Conservation (phyloP, 2,797 vertebrate species). For the Orientallactaga sibirica region DNA sequence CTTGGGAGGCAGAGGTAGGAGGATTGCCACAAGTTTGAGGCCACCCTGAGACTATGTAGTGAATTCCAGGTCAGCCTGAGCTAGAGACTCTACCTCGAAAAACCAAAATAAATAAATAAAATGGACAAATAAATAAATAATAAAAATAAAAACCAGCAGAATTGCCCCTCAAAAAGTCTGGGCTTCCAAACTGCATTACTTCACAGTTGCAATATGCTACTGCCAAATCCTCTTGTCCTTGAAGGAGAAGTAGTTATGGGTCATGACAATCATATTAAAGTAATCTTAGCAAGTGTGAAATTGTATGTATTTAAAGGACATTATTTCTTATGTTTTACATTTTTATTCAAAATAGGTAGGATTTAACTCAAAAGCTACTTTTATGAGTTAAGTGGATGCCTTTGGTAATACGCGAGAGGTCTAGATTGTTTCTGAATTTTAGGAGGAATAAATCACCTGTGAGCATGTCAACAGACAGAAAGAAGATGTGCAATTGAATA, state of each 20-base stretch:
- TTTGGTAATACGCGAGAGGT: neutral
- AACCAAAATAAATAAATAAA: neutral
- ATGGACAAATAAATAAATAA: too few species aligned
- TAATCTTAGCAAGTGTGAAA: conserved; percentile 3
- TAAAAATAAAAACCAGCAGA: neutral
- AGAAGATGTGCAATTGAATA: neutral
- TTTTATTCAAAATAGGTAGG: neutral
- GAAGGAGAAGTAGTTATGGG: neutral
- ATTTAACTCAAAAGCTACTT: conserved; percentile 24
- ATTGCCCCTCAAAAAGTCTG: neutral
- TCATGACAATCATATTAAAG: conserved; percentile 35
- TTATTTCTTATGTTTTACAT: neutral
- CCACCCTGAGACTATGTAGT: too few species aligned
- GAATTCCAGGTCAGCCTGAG: too few species aligned
- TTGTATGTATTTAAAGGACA: neutral
- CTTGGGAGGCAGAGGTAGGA: too few species aligned
- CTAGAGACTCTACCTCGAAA: too few species aligned
- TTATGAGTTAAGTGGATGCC: neutral
- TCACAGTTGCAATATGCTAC: neutral
- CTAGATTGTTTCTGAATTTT: neutral
- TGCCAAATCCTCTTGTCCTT: conserved; percentile 6
- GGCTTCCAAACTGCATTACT: neutral
- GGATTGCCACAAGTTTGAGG: too few species aligned
- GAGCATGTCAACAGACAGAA: neutral
- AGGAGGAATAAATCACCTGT: neutral